phyloP scores from a whole-genome alignment of 2,113 vertebrate genomes.

The Parus major region DNA sequence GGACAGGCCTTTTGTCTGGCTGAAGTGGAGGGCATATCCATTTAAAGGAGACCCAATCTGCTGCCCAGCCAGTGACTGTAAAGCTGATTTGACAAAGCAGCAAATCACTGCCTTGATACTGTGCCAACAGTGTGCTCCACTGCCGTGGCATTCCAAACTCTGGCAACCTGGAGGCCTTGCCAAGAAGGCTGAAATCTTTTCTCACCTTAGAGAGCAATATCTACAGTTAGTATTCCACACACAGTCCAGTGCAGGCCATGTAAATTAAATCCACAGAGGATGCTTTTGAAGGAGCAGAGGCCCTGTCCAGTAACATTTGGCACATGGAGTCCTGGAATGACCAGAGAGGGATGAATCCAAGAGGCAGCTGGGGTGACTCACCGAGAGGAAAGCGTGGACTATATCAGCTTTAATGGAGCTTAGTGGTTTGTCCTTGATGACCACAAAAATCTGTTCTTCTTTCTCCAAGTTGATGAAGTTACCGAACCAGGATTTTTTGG shows the following conservation, averaged over 20 bases:
- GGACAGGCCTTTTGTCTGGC: neutral
- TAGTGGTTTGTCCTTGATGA: constrained; percentile 96
- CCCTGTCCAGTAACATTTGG: neutral
- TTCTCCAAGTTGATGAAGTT: constrained; percentile 99
- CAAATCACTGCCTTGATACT: neutral
- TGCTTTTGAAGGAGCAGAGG: neutral
- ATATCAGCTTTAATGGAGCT: constrained; percentile 99
- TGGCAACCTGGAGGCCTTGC: neutral
- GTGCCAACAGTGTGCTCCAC: neutral
- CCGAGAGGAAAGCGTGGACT: constrained; percentile 97
- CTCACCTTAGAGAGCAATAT: neutral
- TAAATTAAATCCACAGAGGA: neutral
- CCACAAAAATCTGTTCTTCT: constrained; percentile 98
- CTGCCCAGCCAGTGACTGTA: neutral
- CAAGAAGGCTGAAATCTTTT: neutral
- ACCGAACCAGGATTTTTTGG: constrained; percentile 99
- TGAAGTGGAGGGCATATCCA: neutral
- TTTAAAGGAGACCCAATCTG: neutral
- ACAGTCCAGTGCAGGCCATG: neutral
- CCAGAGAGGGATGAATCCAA: neutral
- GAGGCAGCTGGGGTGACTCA: constrained; percentile 71
- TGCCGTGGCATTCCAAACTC: neutral
- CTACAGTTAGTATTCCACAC: neutral
- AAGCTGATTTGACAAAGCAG: neutral
- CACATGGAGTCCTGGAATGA: neutral